A percentile compares a stretch with the other conserved stretches of the same genome.
Conservation (phyloP, 2,113 vertebrate species). For the Tylochromis polylepis region DNA sequence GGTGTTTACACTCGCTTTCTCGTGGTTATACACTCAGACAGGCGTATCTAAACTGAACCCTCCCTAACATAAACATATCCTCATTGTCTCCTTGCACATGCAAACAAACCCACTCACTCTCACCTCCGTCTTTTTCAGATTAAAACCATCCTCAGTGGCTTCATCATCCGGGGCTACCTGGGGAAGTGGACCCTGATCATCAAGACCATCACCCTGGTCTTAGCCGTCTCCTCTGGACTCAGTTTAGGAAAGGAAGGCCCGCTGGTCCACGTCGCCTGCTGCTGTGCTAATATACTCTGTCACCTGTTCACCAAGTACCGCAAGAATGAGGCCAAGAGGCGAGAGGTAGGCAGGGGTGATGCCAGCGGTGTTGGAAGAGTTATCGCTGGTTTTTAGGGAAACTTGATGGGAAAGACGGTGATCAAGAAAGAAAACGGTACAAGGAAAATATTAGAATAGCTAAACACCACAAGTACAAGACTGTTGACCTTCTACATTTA, state of each 20-base stretch:
- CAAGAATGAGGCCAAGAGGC: constrained; percentile 93
- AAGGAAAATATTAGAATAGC: not conserved
- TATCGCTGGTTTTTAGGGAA: not conserved
- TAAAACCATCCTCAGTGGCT: constrained; percentile 96
- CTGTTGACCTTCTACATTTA: not conserved
- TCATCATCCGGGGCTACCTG: constrained; percentile 96
- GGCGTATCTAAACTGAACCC: not conserved
- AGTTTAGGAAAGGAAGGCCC: constrained; percentile 96
- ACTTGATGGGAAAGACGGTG: not conserved
- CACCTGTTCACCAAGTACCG: constrained; percentile 95
- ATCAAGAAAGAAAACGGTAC: not conserved
- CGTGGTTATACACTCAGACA: not conserved
- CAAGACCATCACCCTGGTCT: constrained; percentile 92
- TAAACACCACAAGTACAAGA: not conserved
- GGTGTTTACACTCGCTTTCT: not conserved
- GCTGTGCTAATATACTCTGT: constrained; percentile 94
- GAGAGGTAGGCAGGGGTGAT: constrained; percentile 77
- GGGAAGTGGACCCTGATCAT: constrained; percentile 96
- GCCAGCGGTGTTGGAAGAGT: not conserved
- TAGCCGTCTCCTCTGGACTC: constrained; percentile 95
- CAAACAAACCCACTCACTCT: not conserved
- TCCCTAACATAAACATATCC: not conserved
- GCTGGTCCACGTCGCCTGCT: constrained; percentile 94
- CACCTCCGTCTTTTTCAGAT: constrained; percentile 72
- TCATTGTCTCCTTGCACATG: not conserved